Conservation (phyloP, 2,888 invertebrate genomes). For the Prenolepis imparis region DNA sequence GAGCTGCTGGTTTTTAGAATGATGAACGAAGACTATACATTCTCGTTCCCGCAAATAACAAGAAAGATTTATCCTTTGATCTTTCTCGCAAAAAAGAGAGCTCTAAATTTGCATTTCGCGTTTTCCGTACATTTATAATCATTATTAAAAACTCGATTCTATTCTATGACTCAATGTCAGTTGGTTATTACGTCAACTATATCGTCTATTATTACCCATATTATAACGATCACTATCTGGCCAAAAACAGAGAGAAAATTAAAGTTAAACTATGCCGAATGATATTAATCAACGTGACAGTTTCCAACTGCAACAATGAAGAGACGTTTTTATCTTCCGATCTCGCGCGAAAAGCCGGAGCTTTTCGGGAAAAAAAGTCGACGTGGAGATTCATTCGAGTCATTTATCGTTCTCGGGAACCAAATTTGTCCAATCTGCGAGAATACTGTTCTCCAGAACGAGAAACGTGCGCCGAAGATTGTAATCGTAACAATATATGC, state of each 20-base stretch:
- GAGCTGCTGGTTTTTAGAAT: neutral
- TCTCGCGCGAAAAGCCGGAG: neutral
- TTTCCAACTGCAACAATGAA: constrained; percentile 9
- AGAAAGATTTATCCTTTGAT: neutral
- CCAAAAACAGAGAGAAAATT: neutral
- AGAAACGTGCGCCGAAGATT: neutral
- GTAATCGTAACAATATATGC: neutral
- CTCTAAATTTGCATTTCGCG: neutral
- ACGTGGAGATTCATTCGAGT: neutral
- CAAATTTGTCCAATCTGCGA: constrained; percentile 6
- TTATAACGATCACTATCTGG: no score
- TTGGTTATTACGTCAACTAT: neutral
- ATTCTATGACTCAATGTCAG: neutral
- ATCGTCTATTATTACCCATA: neutral
- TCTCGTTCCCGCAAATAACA: neutral
- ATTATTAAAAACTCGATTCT: neutral
- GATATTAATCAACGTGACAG: neutral
- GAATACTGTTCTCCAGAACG: neutral
- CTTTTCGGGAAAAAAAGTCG: neutral
- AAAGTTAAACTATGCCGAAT: neutral
- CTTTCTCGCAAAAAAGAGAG: neutral
- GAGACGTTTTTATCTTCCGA: neutral
- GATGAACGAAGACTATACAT: neutral
- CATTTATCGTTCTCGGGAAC: neutral
- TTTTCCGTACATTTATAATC: neutral